Base-by-base conservation (phyloP, 2,113 vertebrate genomes). In the Pycnonotus jocosus region DNA sequence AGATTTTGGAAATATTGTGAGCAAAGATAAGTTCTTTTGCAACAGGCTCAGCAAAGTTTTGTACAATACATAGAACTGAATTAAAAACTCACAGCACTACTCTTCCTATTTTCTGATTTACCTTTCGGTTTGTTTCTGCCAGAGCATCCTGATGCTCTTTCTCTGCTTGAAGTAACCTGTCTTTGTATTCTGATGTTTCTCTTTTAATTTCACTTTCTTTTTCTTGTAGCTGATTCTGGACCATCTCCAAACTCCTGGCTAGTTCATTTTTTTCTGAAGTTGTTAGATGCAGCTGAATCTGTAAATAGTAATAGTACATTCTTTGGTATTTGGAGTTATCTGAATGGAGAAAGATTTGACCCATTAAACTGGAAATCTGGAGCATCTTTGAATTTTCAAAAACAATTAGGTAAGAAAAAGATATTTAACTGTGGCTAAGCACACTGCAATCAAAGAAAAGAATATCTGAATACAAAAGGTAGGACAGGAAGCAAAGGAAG, bases 211-310 rank as follows among this genome's bases (percentile, higher is more conserved):
- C 96, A 94, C 64, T 44, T 79, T 96, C 76, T 81, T 95, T 97
- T 73, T 94, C 84, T 37, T 92, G 84, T 69, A 97, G 64, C 89
- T 92, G 96, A 92, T 95, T 97, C 81, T 97, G 97, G 15, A 92
- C 54, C 23, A 57, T 61, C 23, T 84, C 80, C 65, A 98, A 66
- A 42, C 60, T 96, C 57, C 68, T 86, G 70, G 87, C 84, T 65
- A 98, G 57, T 47, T 98, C 96, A 35, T 72, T 77, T 40, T 97
- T 98, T 94, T 98, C 97, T 58, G 88, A 84, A 21, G 71, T 65
- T 33, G 96, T 72, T 50, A 54, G 50, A 77, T 97, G 88, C 68
- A 98, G 71, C 45, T 97, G 97, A 48, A 95, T 38, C 98, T 98
- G 86, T 48, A 92, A 77, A 91, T 12, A 81, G 58, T 38, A 79